Conservation (phyloP, 2,888 invertebrate genomes). For the Andrena hattorfiana region DNA sequence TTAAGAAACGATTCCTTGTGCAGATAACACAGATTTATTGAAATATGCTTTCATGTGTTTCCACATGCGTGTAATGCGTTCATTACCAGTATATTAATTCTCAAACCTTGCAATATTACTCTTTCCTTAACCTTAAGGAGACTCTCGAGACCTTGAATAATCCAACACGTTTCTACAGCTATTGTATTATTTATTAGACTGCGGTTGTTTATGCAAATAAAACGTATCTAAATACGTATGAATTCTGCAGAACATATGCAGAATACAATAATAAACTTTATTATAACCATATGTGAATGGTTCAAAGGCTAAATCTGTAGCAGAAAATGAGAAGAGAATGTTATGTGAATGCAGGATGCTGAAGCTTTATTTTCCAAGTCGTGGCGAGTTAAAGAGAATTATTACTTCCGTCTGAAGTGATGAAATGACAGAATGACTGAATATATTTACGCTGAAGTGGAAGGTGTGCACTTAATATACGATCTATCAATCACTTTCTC, state of each 20-base stretch:
- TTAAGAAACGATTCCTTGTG: neutral
- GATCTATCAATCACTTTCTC: neutral
- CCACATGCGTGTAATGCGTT: neutral
- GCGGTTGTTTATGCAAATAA: constrained; percentile 1
- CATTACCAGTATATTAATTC: neutral
- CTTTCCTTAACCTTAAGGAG: constrained; percentile 1
- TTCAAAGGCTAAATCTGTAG: neutral
- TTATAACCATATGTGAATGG: neutral
- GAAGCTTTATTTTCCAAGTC: neutral
- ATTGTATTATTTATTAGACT: neutral
- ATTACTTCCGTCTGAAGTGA: neutral
- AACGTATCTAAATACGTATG: neutral
- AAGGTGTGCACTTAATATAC: neutral
- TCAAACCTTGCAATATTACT: neutral
- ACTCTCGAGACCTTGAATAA: neutral
- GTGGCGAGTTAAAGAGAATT: neutral
- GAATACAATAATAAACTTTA: neutral
- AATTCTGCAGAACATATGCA: neutral
- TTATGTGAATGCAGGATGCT: neutral
- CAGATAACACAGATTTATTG: neutral
- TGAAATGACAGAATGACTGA: neutral
- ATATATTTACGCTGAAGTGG: neutral
- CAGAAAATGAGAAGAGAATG: neutral
- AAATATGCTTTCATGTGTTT: neutral
- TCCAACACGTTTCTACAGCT: neutral